Base-by-base conservation (phyloP, 2,113 vertebrate genomes). In the Rhodinocichla rosea region DNA sequence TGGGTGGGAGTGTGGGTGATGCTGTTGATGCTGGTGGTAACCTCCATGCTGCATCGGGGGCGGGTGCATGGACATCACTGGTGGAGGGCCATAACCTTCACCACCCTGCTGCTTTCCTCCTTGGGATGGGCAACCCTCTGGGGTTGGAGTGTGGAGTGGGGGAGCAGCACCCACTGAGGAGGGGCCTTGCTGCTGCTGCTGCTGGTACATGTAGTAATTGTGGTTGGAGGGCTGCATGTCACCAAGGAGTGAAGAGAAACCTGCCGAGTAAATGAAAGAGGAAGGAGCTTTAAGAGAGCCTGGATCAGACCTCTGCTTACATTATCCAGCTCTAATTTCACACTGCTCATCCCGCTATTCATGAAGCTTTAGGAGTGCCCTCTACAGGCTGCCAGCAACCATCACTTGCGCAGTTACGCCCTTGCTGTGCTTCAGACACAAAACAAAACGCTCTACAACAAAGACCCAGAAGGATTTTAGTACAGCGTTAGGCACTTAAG, bases 71-170 rank as follows among this genome's bases (percentile, higher is more conserved):
- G 98, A 96, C 98, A 98, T 98, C 95, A 98, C 98, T 7, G 97
- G 65, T 6, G 98, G 95, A 26, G 97, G 97, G 44, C 97, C 98
- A 4, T 98, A 98, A 87, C 97, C 93, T 68, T 98, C 98, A 3
- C 97, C 94, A 60, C 96, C 97, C 20, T 97, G 94, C 62, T 94
- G 98, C 79, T 98, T 98, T 40, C 96, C 97, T 49, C 97, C 97
- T 11, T 97, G 92, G 30, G 97, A 98, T 97, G 85, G 95, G 96
- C 96, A 99, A 3, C 98, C 96, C 49, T 98, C 98, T n/a, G 98
- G 98, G 87, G 98, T 98, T 44, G 99, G 98, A 84, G 99, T 99
- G 97, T 99, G 99, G 86, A 99, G 98, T 8, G 98, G 96, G 19
- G 99, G 97, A 53, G 97, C 92, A 83, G 91, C 90, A 95, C 97